These are phyloP conservation scores for Xanthorhoe spadicearia DNA, from an alignment of 2,888 invertebrate genomes.

Conservation along the genomic window DNA sequence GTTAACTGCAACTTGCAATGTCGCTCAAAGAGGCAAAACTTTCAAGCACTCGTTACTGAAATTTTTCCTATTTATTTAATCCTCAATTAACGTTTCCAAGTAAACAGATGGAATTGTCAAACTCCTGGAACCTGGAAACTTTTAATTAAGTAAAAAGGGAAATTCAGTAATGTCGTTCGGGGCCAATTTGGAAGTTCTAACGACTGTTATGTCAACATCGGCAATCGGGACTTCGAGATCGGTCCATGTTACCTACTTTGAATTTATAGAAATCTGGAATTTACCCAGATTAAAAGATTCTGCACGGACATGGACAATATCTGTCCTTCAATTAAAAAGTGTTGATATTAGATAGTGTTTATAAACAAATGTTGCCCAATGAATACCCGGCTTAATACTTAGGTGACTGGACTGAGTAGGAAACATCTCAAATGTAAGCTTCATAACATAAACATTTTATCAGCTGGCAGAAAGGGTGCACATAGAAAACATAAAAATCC, in stretches of 20 bases:
- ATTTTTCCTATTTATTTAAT: conserved; percentile 30
- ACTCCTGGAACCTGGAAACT: conserved; percentile 54
- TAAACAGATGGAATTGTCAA: conserved; percentile 40
- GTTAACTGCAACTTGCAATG: conserved; percentile 12
- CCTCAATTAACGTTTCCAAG: conserved; percentile 38
- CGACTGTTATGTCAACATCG: conserved; percentile 63
- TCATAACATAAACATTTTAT: no score
- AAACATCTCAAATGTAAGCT: no score
- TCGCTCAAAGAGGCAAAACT: conserved; percentile 17
- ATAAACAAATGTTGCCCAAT: no score
- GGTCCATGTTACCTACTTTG: conserved; percentile 11
- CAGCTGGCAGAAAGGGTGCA: not conserved
- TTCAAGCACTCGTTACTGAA: conserved; percentile 19
- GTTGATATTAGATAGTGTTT: no score
- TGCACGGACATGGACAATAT: no score
- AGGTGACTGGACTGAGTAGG: no score
- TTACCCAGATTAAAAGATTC: no score
- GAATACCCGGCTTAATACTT: no score
- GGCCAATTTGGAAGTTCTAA: conserved; percentile 73
- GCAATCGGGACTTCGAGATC: conserved; percentile 20
- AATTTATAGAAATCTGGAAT: conserved; percentile 5
- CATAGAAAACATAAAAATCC: conserved; percentile 21
- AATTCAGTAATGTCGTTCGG: conserved; percentile 62
- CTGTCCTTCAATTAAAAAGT: no score
- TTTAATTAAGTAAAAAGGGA: conserved; percentile 74